Conservation (phyloP, 53 echinoderm and acorn worm genomes). For the Holothuria leucospilota region DNA sequence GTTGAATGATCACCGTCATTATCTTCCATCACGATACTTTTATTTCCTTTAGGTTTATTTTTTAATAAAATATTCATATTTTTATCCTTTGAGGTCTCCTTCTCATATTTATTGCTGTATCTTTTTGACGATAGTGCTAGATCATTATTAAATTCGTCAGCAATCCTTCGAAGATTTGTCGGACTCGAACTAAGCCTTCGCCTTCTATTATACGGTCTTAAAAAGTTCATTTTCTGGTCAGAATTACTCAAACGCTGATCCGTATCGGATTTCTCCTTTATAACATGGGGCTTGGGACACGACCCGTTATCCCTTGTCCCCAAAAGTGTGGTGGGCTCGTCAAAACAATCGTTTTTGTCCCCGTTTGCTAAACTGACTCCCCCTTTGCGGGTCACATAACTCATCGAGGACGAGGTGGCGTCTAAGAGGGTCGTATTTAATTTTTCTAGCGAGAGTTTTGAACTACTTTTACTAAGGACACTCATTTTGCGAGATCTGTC, state of each 20-base stretch:
- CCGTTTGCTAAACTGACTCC: too few species aligned
- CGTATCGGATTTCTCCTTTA: too few species aligned
- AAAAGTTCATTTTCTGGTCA: too few species aligned
- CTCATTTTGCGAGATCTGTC: background rate
- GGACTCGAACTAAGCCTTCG: constrained; percentile 3
- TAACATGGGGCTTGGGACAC: too few species aligned
- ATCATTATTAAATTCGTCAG: background rate
- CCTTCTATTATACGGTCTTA: too few species aligned
- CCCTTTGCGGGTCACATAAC: background rate
- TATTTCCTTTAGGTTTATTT: too few species aligned
- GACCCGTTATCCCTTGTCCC: too few species aligned
- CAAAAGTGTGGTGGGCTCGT: too few species aligned
- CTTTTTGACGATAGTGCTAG: background rate
- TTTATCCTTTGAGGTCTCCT: background rate
- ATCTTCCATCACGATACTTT: background rate
- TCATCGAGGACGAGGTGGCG: background rate
- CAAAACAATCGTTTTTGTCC: too few species aligned
- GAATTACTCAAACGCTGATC: too few species aligned
- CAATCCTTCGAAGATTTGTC: background rate
- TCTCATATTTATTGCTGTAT: background rate
- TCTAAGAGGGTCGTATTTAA: background rate
- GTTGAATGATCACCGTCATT: background rate
- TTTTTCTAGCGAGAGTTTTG: background rate
- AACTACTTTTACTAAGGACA: background rate
- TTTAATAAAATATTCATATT: background rate